Evolutionary conservation across 2,797 vertebrate species (phyloP).

Genomic region (Sebastes baramenuke): DNA sequence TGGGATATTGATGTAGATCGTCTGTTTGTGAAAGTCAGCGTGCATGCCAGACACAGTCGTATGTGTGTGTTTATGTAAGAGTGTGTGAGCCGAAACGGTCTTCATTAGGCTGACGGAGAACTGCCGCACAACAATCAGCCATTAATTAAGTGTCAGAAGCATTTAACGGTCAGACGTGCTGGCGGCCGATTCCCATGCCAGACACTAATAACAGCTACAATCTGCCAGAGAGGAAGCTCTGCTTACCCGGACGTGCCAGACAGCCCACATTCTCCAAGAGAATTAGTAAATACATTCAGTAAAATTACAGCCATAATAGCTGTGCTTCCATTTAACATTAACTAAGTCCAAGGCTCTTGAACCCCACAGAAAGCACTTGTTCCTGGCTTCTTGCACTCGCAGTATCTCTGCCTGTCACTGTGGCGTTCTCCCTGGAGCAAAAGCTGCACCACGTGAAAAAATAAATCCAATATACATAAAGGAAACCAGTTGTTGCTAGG

Average conservation of each 20-base stretch:
- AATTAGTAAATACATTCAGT: slow-evolving; percentile 31
- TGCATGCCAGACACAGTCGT: background rate
- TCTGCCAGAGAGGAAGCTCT: slow-evolving; percentile 49
- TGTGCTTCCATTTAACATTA: slow-evolving; percentile 14
- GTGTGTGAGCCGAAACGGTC: slow-evolving; percentile 13
- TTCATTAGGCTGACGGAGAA: slow-evolving; percentile 61
- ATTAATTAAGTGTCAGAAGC: slow-evolving; percentile 77
- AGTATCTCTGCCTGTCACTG: background rate
- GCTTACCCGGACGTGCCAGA: slow-evolving; percentile 29
- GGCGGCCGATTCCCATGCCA: slow-evolving; percentile 55
- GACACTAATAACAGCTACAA: slow-evolving; percentile 62
- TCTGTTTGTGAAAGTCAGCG: slow-evolving; percentile 16
- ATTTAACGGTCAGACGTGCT: slow-evolving; percentile 64
- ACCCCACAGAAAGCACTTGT: background rate
- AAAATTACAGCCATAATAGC: slow-evolving; percentile 23
- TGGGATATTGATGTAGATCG: background rate
- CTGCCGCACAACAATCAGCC: slow-evolving; percentile 63
- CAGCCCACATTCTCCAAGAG: slow-evolving; percentile 29
- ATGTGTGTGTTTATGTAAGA: background rate
- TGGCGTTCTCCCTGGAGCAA: background rate
- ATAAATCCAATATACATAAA: background rate
- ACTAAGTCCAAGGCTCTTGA: slow-evolving; percentile 7
- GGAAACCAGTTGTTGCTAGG: background rate
- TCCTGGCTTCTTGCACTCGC: background rate
- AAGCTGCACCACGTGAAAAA: background rate